Evolutionary conservation across 2,888 invertebrate genomes (phyloP), one percentile per base, ranked within the genome.

Genomic region (Torymus auratus): DNA sequence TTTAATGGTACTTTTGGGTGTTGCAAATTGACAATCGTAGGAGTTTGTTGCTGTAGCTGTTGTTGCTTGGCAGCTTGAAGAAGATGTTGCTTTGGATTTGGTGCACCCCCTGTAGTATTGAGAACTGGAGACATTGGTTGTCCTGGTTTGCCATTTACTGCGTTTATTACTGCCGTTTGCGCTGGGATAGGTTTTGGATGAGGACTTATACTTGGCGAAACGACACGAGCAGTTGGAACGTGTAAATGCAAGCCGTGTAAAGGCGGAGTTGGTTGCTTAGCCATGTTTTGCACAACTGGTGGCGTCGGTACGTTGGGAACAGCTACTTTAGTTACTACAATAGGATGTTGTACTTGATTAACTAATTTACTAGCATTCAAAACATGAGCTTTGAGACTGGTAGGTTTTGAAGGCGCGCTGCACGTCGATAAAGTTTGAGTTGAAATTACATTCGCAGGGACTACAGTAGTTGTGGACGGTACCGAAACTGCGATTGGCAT

Each of bases 301-400:
- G 86, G 89, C 70, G 76, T 86, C 0, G 88, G 84, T 2, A 86
- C 20, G 41, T 69, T 85, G 1, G 91, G 85, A 11, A 87, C 82
- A 2, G 85, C 65, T 7, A 88, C 83, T 84, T 90, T 91, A 0
- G 86, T 83, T 2, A 89, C 86, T 2, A 88, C 87, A 11, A 86
- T 85, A 20, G 86, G 88, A 80, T 85, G 85, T 53, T 85, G 86
- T 3, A 85, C 77, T 23, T 84, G 75, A 7, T 86, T 86, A 56
- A 28, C 79, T 56, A 75, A 12, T 60, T 80, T 80, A 12, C 70
- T 75, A 2, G 80, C 74, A 73, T 93, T 93, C 20, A 94, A 87
- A 3, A 94, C 94, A 83, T 94, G 94, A 1, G 94, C 94, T 85
- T 94, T 94, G 2, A 94, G 88, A 5, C 93, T 93, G 20, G 93